Evolutionary conservation across 2,888 invertebrate species (phyloP).

Genomic region (Drosophila rellima): DNA sequence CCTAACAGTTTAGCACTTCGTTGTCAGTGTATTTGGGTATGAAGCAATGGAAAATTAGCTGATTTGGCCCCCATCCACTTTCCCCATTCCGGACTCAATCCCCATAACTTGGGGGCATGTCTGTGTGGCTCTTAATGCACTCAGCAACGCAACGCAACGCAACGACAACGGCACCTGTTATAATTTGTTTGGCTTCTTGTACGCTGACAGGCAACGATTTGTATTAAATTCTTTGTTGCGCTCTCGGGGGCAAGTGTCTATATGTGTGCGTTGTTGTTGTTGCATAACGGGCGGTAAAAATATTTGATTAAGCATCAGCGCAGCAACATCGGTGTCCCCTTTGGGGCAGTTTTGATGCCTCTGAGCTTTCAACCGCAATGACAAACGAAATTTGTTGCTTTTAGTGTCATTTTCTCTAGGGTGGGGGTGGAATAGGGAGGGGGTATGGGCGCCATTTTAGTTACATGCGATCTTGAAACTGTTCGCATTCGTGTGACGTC

Average conservation of each 20-base stretch:
- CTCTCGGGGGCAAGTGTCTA: slow-evolving; percentile 49
- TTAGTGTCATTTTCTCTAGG: slow-evolving; percentile 28
- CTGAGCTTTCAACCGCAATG: slow-evolving; percentile 60
- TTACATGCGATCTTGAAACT: slow-evolving; percentile 48
- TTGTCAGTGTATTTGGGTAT: slow-evolving; percentile 26
- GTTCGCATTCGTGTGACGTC: slow-evolving; percentile 40
- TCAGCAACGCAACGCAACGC: slow-evolving; percentile 30
- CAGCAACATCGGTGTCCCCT: slow-evolving; percentile 15
- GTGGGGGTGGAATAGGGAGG: neutral
- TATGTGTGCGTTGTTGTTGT: slow-evolving; percentile 46
- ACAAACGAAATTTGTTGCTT: slow-evolving; percentile 67
- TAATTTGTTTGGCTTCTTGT: slow-evolving; percentile 80
- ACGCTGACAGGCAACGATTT: slow-evolving; percentile 76
- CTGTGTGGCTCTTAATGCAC: slow-evolving; percentile 51
- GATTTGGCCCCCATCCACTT: slow-evolving; percentile 9
- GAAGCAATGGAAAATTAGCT: slow-evolving; percentile 55
- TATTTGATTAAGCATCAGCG: slow-evolving; percentile 71
- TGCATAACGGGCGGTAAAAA: slow-evolving; percentile 63
- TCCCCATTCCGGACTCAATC: slow-evolving; percentile 25
- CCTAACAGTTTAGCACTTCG: slow-evolving; percentile 49
- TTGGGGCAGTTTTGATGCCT: slow-evolving; percentile 34
- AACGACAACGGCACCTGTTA: slow-evolving; percentile 72
- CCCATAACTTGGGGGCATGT: slow-evolving; percentile 42
- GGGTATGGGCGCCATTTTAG: slow-evolving; percentile 19
- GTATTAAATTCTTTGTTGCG: slow-evolving; percentile 71